phyloP scores from a whole-genome alignment of 1,140 invertebrate species.

The Nixonia krombeini region DNA sequence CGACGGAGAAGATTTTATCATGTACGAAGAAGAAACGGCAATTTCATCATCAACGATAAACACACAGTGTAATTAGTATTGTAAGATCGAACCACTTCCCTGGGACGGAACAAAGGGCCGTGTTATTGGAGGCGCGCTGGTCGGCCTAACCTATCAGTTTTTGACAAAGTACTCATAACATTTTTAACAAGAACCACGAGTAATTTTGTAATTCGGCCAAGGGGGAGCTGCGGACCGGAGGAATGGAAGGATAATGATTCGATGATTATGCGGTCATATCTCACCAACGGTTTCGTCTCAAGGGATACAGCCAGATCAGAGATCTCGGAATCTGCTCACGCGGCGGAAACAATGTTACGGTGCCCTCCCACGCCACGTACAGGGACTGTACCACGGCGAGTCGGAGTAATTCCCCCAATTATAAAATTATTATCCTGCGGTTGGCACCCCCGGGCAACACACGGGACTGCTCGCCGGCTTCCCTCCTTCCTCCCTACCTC shows the following conservation, averaged over 20 bases:
- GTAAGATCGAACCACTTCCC: too few relatives aligned
- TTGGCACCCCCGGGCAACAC: constrained; percentile 70
- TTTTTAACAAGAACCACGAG: constrained; percentile 66
- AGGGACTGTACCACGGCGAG: constrained; percentile 64
- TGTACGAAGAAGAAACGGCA: too few relatives aligned
- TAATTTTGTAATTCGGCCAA: constrained; percentile 68
- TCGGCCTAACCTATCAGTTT: constrained; percentile 26
- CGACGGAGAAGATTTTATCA: too few relatives aligned
- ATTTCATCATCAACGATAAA: too few relatives aligned
- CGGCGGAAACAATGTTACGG: constrained; percentile 64
- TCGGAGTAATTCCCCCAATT: constrained; percentile 70
- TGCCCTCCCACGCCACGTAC: constrained; percentile 65
- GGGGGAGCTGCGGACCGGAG: constrained; percentile 30
- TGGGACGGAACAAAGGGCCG: too few relatives aligned
- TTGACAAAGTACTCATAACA: constrained; percentile 67
- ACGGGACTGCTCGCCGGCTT: constrained; percentile 54
- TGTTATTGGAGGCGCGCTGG: too few relatives aligned
- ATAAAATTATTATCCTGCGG: constrained; percentile 72
- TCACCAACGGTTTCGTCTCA: constrained; percentile 62
- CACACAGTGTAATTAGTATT: too few relatives aligned
- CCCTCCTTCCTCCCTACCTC: too few relatives aligned
- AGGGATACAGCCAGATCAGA: constrained; percentile 58
- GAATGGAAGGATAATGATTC: constrained; percentile 66
- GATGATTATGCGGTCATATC: constrained; percentile 70
- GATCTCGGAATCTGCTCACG: constrained; percentile 51